These are phyloP conservation scores for Heliangelus exortis DNA, from an alignment of 2,797 vertebrate genomes.

Conservation along the genomic window DNA sequence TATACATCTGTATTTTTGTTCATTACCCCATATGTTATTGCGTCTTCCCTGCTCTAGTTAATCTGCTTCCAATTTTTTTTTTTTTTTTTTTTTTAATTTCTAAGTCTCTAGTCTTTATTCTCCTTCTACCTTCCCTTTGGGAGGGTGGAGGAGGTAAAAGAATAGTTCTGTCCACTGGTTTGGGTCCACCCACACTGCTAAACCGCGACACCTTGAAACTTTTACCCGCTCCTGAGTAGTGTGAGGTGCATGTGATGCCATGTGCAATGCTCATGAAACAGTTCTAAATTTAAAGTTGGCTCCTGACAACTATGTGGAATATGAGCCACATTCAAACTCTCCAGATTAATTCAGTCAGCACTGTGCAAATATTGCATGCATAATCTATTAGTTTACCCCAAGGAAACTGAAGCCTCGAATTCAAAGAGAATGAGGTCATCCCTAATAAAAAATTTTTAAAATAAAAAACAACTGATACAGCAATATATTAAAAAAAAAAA, in stretches of 20 bases:
- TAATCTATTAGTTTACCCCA: slow-evolving; percentile 86
- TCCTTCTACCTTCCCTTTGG: too few species aligned
- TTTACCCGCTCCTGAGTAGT: slow-evolving; percentile 37
- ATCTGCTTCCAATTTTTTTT: too few species aligned
- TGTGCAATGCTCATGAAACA: slow-evolving; percentile 61
- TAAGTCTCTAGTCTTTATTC: too few species aligned
- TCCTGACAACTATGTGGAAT: slow-evolving; percentile 78
- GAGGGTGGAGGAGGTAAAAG: too few species aligned
- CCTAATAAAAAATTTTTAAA: slow-evolving; percentile 70
- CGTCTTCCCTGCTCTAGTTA: too few species aligned
- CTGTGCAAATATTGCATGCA: slow-evolving; percentile 83
- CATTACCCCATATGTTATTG: too few species aligned
- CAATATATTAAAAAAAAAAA: slow-evolving; percentile 71
- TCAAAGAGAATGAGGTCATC: slow-evolving; percentile 85
- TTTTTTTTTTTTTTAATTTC: too few species aligned
- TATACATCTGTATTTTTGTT: too few species aligned
- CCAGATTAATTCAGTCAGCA: slow-evolving; percentile 85
- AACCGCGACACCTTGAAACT: background rate
- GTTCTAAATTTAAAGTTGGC: slow-evolving; percentile 78
- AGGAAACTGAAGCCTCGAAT: slow-evolving; percentile 82
- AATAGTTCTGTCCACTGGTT: too few species aligned
- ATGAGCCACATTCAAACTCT: slow-evolving; percentile 76
- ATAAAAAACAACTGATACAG: slow-evolving; percentile 75
- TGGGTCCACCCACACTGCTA: too few species aligned
- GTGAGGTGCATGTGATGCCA: slow-evolving; percentile 60